phyloP scores from a whole-genome alignment of 2,888 invertebrate genomes.

The Trissolcus japonicus region DNA sequence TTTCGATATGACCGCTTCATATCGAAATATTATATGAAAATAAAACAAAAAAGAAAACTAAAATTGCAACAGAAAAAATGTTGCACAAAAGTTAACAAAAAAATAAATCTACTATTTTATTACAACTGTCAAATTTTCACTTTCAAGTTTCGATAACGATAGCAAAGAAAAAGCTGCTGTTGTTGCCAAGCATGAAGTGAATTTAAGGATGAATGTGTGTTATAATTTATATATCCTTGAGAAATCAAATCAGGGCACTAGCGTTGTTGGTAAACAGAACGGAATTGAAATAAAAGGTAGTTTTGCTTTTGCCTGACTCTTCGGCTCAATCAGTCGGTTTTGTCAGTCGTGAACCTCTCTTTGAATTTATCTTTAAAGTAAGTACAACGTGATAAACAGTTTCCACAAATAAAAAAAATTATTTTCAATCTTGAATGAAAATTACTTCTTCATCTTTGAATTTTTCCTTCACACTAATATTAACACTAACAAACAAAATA shows the following conservation, averaged over 20 bases:
- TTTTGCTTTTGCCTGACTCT: conserved; percentile 1
- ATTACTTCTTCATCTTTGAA: no score
- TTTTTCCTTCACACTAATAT: no score
- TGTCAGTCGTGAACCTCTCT: not conserved
- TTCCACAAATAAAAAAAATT: no score
- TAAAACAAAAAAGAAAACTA: not conserved
- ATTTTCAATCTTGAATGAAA: no score
- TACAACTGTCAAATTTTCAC: not conserved
- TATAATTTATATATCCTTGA: conserved; percentile 15
- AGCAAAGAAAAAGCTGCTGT: not conserved
- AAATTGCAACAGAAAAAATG: not conserved
- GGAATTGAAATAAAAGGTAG: conserved; percentile 9
- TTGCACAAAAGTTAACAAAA: not conserved
- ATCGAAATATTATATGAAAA: not conserved
- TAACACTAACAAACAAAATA: no score
- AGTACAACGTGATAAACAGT: no score
- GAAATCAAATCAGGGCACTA: conserved; percentile 3
- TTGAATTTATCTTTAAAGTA: not conserved
- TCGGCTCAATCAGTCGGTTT: not conserved
- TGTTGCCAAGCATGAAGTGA: not conserved
- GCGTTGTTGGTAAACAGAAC: conserved; percentile 15
- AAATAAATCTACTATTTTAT: not conserved
- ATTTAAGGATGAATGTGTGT: not conserved
- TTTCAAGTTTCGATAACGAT: conserved; percentile 3
- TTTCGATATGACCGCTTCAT: conserved; percentile 1